Percentiles rank a stretch among this genome's conserved stretches.
Evolutionary conservation across 2,797 vertebrate species (phyloP).

Genomic region (Gila robusta): DNA sequence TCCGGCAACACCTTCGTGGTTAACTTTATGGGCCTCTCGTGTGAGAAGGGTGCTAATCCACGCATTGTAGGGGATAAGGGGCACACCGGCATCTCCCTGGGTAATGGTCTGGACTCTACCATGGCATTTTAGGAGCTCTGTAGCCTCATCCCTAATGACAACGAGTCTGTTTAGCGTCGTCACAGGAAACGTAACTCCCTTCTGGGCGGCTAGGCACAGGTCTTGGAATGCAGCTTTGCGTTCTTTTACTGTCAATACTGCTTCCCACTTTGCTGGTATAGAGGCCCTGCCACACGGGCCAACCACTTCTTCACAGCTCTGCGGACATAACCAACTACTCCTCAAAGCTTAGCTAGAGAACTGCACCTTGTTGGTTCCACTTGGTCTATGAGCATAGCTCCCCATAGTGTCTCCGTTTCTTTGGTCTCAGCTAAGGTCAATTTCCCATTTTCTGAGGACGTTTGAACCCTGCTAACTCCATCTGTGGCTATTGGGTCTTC

Average conservation of each 20-base stretch:
- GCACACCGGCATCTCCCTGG: not conserved
- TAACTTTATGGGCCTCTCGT: conserved; percentile 37
- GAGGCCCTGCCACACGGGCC: not conserved
- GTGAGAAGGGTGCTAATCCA: not conserved
- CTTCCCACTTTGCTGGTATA: not conserved
- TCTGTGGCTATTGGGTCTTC: not conserved
- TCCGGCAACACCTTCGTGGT: conserved; percentile 54
- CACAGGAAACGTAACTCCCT: conserved; percentile 2
- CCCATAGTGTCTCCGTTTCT: not conserved
- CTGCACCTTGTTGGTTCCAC: conserved; percentile 7
- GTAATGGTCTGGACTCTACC: not conserved
- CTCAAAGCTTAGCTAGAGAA: not conserved
- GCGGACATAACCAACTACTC: not conserved
- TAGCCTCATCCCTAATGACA: not conserved
- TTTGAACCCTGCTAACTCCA: not conserved
- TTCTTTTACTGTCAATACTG: not conserved
- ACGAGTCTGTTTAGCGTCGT: not conserved
- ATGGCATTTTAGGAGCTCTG: conserved; percentile 1
- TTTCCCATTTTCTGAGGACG: not conserved
- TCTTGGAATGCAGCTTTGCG: conserved; percentile 6
- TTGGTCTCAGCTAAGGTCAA: not conserved
- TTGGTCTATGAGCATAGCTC: not conserved
- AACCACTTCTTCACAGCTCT: conserved; percentile 17
- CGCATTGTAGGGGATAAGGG: not conserved
- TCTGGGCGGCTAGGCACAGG: not conserved